Evolutionary conservation across 2,113 vertebrate species (phyloP).

Genomic region (Thunnus maccoyii): DNA sequence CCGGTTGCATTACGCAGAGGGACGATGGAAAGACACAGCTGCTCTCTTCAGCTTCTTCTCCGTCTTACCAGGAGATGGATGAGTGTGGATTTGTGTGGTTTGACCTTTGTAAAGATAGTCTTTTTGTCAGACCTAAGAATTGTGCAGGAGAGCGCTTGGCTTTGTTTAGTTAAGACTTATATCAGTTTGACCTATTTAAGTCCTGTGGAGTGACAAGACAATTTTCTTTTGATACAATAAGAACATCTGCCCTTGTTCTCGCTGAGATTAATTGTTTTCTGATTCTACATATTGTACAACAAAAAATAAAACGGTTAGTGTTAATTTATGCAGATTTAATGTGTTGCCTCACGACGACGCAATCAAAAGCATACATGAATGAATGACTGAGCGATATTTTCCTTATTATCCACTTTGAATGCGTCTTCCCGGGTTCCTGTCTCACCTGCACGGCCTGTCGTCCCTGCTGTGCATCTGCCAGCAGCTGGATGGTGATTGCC

Average conservation of each 20-base stretch:
- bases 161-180: constrained; percentile 24
- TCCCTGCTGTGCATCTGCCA: constrained; percentile 96
- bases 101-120: constrained; percentile 21
- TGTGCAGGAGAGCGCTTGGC: not conserved
- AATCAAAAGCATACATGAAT: not conserved
- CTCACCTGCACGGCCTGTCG: constrained; percentile 97
- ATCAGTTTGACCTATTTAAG: constrained; percentile 27
- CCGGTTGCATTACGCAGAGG: not conserved
- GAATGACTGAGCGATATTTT: not conserved
- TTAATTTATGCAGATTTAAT: not conserved
- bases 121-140: constrained; percentile 18
- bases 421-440: not conserved
- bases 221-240: not conserved
- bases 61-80: constrained; percentile 21
- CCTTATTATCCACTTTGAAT: not conserved
- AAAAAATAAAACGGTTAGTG: not conserved
- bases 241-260: not conserved
- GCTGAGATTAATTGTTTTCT: not conserved
- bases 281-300: not conserved
- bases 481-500: constrained; percentile 95
- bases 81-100: constrained; percentile 34
- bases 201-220: not conserved
- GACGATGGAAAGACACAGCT: constrained; percentile 48
- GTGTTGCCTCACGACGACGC: too few species aligned
- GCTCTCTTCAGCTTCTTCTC: constrained; percentile 29